Base-by-base conservation (phyloP, 2,113 vertebrate genomes). In the Platichthys flesus region DNA sequence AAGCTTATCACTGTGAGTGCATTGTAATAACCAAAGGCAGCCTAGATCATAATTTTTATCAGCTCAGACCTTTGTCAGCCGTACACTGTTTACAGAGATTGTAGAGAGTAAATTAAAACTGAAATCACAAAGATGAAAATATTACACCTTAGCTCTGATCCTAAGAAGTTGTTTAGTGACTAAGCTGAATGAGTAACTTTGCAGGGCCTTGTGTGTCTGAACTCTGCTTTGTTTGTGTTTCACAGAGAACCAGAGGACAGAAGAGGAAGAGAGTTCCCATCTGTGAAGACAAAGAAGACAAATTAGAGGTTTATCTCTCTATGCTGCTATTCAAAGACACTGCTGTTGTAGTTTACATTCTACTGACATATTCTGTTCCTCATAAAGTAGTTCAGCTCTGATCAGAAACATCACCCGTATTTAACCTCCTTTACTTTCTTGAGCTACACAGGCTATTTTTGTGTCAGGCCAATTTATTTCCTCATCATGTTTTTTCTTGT, bases 211-310 rank as follows among this genome's bases (percentile, higher is more conserved):
- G 20, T 71, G 3, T 37, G 16, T 37, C 26, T 35, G 47, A 68
- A 1, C 67, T 5, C 7, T 26, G 18, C 62, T 79, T 74, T 77
- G 35, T 76, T 87, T 63, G 13, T 88, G 57, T 76, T 92, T 91
- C 31, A 69, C 93, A 99, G 98, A 97, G 97, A 96, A 98, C 97
- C 93, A 95, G 97, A 94, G 97, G 97, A 78, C 95, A 98, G 92
- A 99, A 99, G 93, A 94, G 97, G 90, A 95, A 95, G 80, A 86
- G 94, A 15, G 94, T 96, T 76, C 96, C 96, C 75, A 90, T 97
- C 82, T 95, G 95, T 49, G 98, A 99, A 67, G 97, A 93, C 59
- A 59, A 72, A 66, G 90, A 98, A 51, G 97, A 98, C 74, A 98
- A 97, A 88, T 85, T 93, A 24, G 98, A 99, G 97, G 98, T 95